Evolutionary conservation across 2,113 vertebrate genomes (phyloP).

Genomic region (Lagopus leucura): DNA sequence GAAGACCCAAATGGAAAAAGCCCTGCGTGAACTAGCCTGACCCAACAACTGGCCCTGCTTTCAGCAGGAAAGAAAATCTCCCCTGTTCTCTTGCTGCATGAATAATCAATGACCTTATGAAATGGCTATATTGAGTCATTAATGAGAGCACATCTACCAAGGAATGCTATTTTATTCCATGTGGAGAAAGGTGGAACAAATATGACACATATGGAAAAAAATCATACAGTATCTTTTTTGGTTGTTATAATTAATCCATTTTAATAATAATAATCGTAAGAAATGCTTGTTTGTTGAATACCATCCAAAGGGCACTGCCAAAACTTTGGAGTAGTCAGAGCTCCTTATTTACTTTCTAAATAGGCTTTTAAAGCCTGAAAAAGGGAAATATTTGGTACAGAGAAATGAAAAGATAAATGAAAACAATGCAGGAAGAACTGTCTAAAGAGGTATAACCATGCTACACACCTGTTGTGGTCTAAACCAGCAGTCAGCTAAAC

Average conservation of each 20-base stretch:
- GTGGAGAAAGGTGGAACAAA: slow-evolving; percentile 76
- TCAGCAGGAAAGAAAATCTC: not conserved
- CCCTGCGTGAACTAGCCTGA: not conserved
- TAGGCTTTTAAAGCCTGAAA: not conserved
- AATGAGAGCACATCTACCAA: slow-evolving; percentile 77
- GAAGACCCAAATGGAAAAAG: not conserved
- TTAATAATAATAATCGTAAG: not conserved
- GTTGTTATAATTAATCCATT: slow-evolving; percentile 33
- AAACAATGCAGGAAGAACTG: not conserved
- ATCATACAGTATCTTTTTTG: not conserved
- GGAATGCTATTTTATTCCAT: slow-evolving; percentile 71
- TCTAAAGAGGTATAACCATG: not conserved
- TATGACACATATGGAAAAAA: slow-evolving; percentile 48
- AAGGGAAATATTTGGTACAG: not conserved
- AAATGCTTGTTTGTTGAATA: not conserved
- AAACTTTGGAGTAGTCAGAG: not conserved
- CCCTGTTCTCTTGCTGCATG: not conserved
- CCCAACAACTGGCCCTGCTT: not conserved
- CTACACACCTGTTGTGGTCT: not conserved
- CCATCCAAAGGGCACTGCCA: not conserved
- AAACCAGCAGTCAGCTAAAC: too few species aligned
- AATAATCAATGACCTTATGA: not conserved
- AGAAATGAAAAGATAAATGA: not conserved
- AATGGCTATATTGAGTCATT: slow-evolving; percentile 77
- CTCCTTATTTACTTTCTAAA: slow-evolving; percentile 7